phyloP scores from a whole-genome alignment of 2,888 invertebrate genomes.

The Charanyca ferruginea region DNA sequence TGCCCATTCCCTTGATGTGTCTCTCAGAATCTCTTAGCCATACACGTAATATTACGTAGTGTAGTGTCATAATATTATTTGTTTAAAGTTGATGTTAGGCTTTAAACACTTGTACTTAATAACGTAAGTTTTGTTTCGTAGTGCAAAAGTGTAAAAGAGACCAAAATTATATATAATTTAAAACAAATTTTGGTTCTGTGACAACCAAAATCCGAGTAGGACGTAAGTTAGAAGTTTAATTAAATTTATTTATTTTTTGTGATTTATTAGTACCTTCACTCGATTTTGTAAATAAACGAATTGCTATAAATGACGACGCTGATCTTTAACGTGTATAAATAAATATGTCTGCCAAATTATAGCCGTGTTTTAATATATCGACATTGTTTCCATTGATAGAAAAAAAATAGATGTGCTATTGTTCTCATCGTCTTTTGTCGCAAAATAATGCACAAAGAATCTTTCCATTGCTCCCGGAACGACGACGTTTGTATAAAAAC shows the following conservation, averaged over 20 bases:
- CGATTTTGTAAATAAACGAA: conserved; percentile 88
- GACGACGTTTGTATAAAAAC: conserved; percentile 69
- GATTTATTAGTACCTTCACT: conserved; percentile 88
- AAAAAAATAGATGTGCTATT: conserved; percentile 67
- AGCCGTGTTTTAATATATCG: conserved; percentile 75
- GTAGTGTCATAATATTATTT: conserved; percentile 76
- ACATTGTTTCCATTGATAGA: conserved; percentile 31
- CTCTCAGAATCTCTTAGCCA: conserved; percentile 56
- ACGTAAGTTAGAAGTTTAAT: conserved; percentile 82
- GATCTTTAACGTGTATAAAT: conserved; percentile 89
- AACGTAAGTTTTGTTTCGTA: conserved; percentile 76
- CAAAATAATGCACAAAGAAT: conserved; percentile 65
- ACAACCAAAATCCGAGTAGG: conserved; percentile 86
- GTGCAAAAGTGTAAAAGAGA: conserved; percentile 74
- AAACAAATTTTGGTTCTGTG: conserved; percentile 78
- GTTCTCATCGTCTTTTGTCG: conserved; percentile 68
- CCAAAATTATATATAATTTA: conserved; percentile 79
- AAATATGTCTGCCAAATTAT: conserved; percentile 91
- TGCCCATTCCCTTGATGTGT: conserved; percentile 42
- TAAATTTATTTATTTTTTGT: conserved; percentile 87
- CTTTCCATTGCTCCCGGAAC: conserved; percentile 51
- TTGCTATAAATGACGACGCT: conserved; percentile 88
- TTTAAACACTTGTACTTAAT: conserved; percentile 81
- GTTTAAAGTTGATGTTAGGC: conserved; percentile 82
- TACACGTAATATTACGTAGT: conserved; percentile 61